phyloP scores from a whole-genome alignment of 2,888 invertebrate species.

The Idaea straminata region DNA sequence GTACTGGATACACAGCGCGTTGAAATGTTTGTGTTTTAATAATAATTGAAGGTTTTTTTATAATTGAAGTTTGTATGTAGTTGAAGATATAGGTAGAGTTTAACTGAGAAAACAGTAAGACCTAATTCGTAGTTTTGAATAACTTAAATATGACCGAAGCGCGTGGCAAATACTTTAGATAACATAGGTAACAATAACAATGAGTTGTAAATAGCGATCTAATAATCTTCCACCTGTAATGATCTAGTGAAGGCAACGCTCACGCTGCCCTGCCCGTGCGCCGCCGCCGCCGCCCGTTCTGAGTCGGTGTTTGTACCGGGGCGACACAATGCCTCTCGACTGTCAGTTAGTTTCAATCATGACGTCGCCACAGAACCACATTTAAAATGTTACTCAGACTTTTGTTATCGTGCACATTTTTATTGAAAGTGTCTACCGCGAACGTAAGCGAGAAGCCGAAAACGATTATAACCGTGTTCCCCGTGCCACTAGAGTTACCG shows the following conservation, averaged over 20 bases:
- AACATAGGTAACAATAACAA: slow-evolving; percentile 42
- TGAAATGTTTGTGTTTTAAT: no score
- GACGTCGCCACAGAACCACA: slow-evolving; percentile 59
- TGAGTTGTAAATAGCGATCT: slow-evolving; percentile 61
- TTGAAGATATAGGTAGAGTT: no score
- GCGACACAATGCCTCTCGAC: slow-evolving; percentile 52
- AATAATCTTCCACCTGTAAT: slow-evolving; percentile 64
- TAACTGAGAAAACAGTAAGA: no score
- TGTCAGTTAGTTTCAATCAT: slow-evolving; percentile 66
- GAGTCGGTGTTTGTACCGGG: slow-evolving; percentile 54
- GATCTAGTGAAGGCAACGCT: slow-evolving; percentile 52
- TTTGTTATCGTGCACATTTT: slow-evolving; percentile 36
- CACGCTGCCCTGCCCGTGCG: slow-evolving; percentile 8
- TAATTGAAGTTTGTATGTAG: no score
- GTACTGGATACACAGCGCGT: no score
- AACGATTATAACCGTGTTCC: slow-evolving; percentile 45
- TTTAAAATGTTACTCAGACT: slow-evolving; percentile 68
- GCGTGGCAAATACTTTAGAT: slow-evolving; percentile 33
- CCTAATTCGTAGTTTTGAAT: background rate
- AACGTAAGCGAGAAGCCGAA: slow-evolving; percentile 37
- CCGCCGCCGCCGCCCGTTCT: slow-evolving; percentile 45
- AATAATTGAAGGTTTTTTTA: no score
- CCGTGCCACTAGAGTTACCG: slow-evolving; percentile 65
- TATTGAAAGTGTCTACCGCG: slow-evolving; percentile 21
- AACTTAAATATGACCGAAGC: slow-evolving; percentile 22